Base-by-base conservation (phyloP, 2,888 invertebrate genomes). In the Mesoligia furuncula region DNA sequence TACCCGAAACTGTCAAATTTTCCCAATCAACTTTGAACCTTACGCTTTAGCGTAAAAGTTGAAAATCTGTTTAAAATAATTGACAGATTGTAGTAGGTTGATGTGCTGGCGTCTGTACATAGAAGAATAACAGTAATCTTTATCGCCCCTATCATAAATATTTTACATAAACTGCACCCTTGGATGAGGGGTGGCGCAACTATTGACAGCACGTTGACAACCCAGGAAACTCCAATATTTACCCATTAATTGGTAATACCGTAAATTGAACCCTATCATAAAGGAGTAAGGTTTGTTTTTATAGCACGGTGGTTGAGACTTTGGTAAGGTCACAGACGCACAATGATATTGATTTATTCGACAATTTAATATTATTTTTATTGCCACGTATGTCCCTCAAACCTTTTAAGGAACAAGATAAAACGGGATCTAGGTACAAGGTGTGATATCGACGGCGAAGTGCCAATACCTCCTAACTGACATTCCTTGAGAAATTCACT, bases 121-220 rank as follows among this genome's bases (percentile, higher is more conserved):
- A 74, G 45, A 54, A 72, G 20, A 62, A 77, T 61, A 73, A 81
- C 77, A 54, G 61, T 61, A 42, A 61, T 67, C 11, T 39, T 4
- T 54, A 17, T 64, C 81, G 36, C 85, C 65, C 84, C 68, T 78
- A 82, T 77, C 64, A 24, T 36, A 45, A 85, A 74, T 66, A 82
- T 84, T n/a, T n/a, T 77, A 83, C 68, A 77, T 83, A 78, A 72
- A 13, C 74, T 57, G 75, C 66, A 59, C 66, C 79, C 72, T 68
- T 51, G 45, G 27, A 31, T 80, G 62, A 77, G 70, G 85, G 87
- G 79, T 82, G 72, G 80, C 79, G 82, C 80, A 84, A 80, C 83
- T 68, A 78, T 77, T 85, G 69, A 85, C 75, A 82, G 70, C 68
- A 64, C 42, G 70, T 27, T 75, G 70, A 77, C 81, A 80, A 68